Conservation (phyloP, 2,888 invertebrate genomes). For the Ornithoptera alexandrae region DNA sequence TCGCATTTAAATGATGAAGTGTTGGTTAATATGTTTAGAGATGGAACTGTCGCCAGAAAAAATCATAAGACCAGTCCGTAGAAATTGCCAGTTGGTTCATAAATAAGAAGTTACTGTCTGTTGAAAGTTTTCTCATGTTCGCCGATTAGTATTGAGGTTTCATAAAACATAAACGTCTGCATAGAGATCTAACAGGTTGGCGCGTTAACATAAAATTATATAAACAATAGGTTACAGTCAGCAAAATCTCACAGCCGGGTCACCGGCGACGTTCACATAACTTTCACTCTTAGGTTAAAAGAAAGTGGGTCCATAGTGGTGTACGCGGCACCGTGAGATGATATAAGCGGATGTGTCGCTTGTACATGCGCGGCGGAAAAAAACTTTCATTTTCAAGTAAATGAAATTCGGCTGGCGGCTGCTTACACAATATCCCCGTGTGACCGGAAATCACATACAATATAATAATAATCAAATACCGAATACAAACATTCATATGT, state of each 20-base stretch:
- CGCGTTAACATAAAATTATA: constrained; percentile 31
- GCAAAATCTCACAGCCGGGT: constrained; percentile 24
- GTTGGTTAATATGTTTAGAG: too few species aligned
- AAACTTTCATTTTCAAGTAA: constrained; percentile 43
- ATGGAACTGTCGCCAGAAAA: too few species aligned
- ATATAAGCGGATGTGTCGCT: constrained; percentile 36
- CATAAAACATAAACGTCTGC: constrained; percentile 11
- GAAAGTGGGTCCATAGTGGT: constrained; percentile 36
- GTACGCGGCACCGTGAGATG: constrained; percentile 34
- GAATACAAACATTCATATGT: constrained; percentile 8
- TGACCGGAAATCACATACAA: constrained; percentile 18
- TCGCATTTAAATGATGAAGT: too few species aligned
- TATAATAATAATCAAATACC: too few species aligned
- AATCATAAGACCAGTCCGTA: too few species aligned
- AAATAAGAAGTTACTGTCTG: constrained; percentile 11
- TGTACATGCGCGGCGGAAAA: constrained; percentile 27
- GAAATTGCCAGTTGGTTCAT: not conserved
- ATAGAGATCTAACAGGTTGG: constrained; percentile 27
- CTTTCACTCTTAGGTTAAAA: constrained; percentile 40
- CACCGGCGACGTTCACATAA: constrained; percentile 27
- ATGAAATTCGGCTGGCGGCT: constrained; percentile 37
- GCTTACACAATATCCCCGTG: constrained; percentile 38
- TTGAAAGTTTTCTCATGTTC: constrained; percentile 18
- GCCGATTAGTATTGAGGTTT: constrained; percentile 20
- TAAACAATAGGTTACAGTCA: constrained; percentile 28